Evolutionary conservation across 2,888 invertebrate genomes (phyloP).

Genomic region (Chrysolina oricalcia): DNA sequence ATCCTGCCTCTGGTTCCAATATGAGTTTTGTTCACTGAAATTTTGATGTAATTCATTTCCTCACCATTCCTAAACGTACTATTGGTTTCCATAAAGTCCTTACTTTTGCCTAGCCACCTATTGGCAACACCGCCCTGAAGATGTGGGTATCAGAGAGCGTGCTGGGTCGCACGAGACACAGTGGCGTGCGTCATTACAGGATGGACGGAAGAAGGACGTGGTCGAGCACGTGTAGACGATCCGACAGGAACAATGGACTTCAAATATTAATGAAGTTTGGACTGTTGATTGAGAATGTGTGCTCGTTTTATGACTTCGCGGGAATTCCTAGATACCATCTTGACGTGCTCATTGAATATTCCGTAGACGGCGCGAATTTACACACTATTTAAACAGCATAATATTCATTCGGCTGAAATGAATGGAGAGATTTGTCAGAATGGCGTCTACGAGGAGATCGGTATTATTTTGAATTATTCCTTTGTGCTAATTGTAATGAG

Average conservation of each 20-base stretch:
- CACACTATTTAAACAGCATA: slow-evolving; percentile 39
- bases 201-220: slow-evolving; percentile 56
- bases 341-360: slow-evolving; percentile 44
- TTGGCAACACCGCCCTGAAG: slow-evolving; percentile 38
- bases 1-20: too few species aligned
- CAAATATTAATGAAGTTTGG: slow-evolving; percentile 62
- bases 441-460: not conserved
- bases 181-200: slow-evolving; percentile 57
- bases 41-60: not conserved
- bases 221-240: slow-evolving; percentile 56
- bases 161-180: slow-evolving; percentile 52
- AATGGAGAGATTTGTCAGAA: not conserved
- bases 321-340: slow-evolving; percentile 52
- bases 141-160: slow-evolving; percentile 46
- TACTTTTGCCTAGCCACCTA: not conserved
- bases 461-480: not conserved
- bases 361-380: slow-evolving; percentile 35
- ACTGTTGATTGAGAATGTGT: slow-evolving; percentile 49
- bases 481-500: too few species aligned
- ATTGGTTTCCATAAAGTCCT: not conserved
- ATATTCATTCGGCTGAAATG: slow-evolving; percentile 10
- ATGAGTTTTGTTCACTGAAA: too few species aligned
- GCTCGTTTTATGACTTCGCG: slow-evolving; percentile 52
- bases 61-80: not conserved
- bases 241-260: slow-evolving; percentile 61